Conservation (phyloP, 2,113 vertebrate genomes). For the Phyllostomus discolor region DNA sequence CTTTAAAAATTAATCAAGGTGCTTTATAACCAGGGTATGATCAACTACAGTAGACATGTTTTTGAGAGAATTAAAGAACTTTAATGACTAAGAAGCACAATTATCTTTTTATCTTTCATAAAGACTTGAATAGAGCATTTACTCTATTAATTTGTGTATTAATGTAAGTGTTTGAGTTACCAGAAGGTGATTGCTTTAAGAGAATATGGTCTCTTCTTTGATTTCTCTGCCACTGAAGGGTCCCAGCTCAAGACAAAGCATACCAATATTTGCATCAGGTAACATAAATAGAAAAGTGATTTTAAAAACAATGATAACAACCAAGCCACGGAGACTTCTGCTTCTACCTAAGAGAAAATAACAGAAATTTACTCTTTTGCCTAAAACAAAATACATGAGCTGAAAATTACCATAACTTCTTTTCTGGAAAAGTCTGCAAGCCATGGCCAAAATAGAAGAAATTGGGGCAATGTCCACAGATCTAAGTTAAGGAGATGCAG, state of each 20-base stretch:
- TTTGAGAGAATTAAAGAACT: not conserved
- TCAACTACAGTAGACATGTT: not conserved
- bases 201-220: not conserved
- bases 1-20: not conserved
- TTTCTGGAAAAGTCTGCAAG: not conserved
- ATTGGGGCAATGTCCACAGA: not conserved
- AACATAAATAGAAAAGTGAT: not conserved
- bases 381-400: not conserved
- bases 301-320: not conserved
- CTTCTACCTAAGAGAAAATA: not conserved
- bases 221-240: not conserved
- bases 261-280: not conserved
- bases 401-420: not conserved
- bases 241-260: not conserved
- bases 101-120: not conserved
- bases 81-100: not conserved
- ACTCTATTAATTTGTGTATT: not conserved
- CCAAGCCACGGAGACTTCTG: not conserved
- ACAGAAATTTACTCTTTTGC: not conserved
- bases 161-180: not conserved
- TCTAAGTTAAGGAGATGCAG: not conserved
- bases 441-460: not conserved
- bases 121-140: not conserved
- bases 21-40: not conserved
- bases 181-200: not conserved